phyloP scores from a whole-genome alignment of 2,888 invertebrate genomes.

The Eutolmus rufibarbis region DNA sequence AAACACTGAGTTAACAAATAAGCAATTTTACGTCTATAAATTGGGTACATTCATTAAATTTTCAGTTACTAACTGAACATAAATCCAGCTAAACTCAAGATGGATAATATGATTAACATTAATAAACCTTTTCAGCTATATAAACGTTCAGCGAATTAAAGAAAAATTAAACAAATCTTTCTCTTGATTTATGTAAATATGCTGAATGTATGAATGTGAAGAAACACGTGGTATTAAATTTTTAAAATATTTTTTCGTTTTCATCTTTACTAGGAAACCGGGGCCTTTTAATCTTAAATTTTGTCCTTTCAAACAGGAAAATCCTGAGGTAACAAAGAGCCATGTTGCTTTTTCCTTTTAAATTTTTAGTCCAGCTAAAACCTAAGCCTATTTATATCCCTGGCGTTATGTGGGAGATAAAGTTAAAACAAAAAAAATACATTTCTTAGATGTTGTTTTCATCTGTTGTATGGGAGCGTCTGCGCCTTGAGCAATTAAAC shows the following conservation, averaged over 20 bases:
- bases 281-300: not conserved
- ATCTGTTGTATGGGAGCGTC: not conserved
- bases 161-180: not conserved
- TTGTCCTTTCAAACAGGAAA: not conserved
- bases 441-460: not conserved
- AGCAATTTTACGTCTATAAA: no score
- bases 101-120: no score
- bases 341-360: not conserved
- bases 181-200: not conserved
- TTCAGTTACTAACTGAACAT: not conserved
- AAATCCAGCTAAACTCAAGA: not conserved
- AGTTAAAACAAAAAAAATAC: not conserved
- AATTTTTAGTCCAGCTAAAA: not conserved
- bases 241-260: not conserved
- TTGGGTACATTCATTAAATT: not conserved
- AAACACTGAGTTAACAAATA: no score
- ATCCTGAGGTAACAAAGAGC: not conserved
- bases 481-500: not conserved
- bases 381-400: not conserved
- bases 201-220: not conserved
- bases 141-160: not conserved
- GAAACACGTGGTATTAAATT: not conserved
- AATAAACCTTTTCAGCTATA: no score
- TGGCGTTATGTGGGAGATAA: not conserved
- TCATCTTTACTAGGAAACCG: not conserved